phyloP scores from a whole-genome alignment of 2,797 vertebrate genomes.

The Diglossa cyanea region DNA sequence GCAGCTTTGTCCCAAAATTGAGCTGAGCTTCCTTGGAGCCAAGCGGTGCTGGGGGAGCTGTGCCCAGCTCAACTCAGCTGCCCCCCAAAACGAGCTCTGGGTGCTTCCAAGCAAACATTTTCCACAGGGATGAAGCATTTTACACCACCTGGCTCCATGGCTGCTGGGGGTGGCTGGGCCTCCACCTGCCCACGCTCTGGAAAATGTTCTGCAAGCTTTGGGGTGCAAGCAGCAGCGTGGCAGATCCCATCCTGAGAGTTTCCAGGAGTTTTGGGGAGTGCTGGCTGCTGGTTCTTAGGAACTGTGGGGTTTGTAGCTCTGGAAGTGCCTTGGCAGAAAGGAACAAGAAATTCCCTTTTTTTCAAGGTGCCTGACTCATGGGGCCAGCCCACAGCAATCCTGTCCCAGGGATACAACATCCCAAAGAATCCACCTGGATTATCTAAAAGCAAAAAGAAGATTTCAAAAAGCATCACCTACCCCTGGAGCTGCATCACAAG shows the following conservation, averaged over 20 bases:
- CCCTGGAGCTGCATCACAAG: background rate
- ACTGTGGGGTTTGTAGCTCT: background rate
- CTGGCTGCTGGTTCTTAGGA: rapidly evolving
- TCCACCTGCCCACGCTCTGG: background rate
- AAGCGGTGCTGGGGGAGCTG: rapidly evolving
- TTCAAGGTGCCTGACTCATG: rapidly evolving
- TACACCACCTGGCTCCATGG: rapidly evolving
- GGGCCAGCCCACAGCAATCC: background rate
- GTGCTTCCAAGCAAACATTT: background rate
- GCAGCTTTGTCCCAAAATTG: background rate
- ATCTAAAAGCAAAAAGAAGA: background rate
- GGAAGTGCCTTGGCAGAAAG: background rate
- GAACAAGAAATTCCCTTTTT: background rate
- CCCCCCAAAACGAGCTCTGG: background rate
- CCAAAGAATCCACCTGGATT: rapidly evolving
- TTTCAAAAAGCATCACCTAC: background rate
- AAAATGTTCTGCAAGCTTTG: rapidly evolving
- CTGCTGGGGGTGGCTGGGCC: background rate
- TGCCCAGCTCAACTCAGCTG: background rate
- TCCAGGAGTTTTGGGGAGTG: background rate
- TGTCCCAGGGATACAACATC: rapidly evolving
- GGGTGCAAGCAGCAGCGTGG: background rate
- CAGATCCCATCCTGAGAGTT: rapidly evolving
- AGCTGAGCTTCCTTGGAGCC: background rate
- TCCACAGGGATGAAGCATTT: background rate